Conservation (phyloP, 2,888 invertebrate genomes). For the Polia nebulosa region DNA sequence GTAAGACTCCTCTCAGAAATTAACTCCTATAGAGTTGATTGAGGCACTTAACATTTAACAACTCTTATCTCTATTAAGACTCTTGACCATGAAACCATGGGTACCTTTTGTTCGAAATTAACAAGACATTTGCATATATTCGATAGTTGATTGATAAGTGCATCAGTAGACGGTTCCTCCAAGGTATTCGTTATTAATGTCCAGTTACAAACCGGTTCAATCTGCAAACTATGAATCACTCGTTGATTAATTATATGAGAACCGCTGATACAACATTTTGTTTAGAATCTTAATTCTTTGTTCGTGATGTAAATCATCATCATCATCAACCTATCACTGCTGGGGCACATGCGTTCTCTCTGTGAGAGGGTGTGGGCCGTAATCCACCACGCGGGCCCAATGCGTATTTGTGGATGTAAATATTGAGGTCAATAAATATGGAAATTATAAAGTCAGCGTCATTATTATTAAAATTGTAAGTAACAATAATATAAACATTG, state of each 20-base stretch:
- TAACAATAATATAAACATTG: constrained; percentile 4
- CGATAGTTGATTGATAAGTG: constrained; percentile 56
- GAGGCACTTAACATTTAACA: constrained; percentile 46
- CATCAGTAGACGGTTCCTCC: constrained; percentile 50
- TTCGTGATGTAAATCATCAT: too few relatives aligned
- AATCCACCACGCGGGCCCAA: too few relatives aligned
- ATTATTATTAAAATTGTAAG: constrained; percentile 23
- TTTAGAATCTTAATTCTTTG: constrained; percentile 40
- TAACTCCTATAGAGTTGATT: constrained; percentile 49
- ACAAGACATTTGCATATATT: constrained; percentile 52
- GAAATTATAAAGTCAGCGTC: constrained; percentile 37
- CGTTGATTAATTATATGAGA: constrained; percentile 47
- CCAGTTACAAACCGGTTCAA: constrained; percentile 52
- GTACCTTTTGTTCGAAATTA: constrained; percentile 35
- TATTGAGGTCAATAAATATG: constrained; percentile 37
- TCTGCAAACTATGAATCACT: constrained; percentile 54
- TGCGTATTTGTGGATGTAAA: too few relatives aligned
- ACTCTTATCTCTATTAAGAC: constrained; percentile 40
- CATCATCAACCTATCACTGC: too few relatives aligned
- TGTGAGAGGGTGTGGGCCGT: too few relatives aligned
- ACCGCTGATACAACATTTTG: constrained; percentile 36
- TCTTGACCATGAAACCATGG: constrained; percentile 40
- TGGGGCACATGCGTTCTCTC: too few relatives aligned
- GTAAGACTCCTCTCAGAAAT: constrained; percentile 40
- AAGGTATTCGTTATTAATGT: constrained; percentile 58